Percentiles rank a stretch among this genome's conserved stretches.
Evolutionary conservation across 1,140 invertebrate species (phyloP).

Genomic region (Protaetia brevitarsis): DNA sequence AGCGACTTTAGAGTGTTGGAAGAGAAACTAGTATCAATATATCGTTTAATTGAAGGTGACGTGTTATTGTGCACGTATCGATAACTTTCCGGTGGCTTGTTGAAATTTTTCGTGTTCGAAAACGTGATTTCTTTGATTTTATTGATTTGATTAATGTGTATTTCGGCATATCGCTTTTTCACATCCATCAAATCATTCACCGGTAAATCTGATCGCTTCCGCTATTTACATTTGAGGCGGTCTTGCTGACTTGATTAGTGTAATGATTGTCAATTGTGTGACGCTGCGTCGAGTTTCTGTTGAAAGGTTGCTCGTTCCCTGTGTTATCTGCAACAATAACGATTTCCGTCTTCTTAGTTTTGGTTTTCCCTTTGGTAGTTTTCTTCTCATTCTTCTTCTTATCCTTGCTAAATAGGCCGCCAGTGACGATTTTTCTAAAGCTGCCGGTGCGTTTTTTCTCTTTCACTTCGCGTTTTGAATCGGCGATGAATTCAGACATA

Average conservation of each 20-base stretch:
- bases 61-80: neutral
- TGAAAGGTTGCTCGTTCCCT: conserved; percentile 40
- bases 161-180: conserved; percentile 36
- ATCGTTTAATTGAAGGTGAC: conserved; percentile 34
- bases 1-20: conserved; percentile 40
- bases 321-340: conserved; percentile 37
- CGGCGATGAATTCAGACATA: conserved; percentile 41
- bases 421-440: conserved; percentile 40
- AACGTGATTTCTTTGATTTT: conserved; percentile 35
- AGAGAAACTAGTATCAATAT: conserved; percentile 44
- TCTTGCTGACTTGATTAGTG: conserved; percentile 27
- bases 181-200: conserved; percentile 28
- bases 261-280: conserved; percentile 23
- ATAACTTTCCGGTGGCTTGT: neutral
- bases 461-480: conserved; percentile 34
- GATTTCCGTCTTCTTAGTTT: conserved; percentile 33
- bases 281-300: too few species aligned
- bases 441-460: conserved; percentile 42
- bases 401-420: conserved; percentile 40
- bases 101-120: conserved; percentile 24
- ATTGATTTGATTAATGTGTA: conserved; percentile 40
- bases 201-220: neutral
- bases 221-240: neutral
- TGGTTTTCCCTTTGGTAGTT: conserved; percentile 29
- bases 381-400: conserved; percentile 41